Evolutionary conservation across 2,797 vertebrate species (phyloP), one percentile per base, ranked within the genome.

Genomic region (Parambassis ranga): DNA sequence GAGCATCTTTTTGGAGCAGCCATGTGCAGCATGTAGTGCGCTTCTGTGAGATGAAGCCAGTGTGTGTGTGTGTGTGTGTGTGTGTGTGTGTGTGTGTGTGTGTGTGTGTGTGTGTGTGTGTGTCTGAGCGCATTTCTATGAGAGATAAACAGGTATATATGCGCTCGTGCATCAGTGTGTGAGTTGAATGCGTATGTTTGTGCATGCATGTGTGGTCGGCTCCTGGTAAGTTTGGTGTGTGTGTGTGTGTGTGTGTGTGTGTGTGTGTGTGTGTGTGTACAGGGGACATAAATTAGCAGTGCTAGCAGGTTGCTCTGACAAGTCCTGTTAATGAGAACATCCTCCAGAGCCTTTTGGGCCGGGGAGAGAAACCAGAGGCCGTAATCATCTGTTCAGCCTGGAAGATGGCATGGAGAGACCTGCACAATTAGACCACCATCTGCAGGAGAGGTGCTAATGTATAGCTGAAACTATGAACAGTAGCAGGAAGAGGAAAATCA

Each of bases 321-420:
- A 89, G 89, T 92, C 86, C 83, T 82, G 91, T 93, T 94, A 94
- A 94, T 94, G 94, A 92, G 92, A 91, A 92, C 91, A 82, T 92
- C 92, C 88, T 90, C 91, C 77, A 43, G 88, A 92, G 92, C 65
- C 81, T 84, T 87, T 80, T 77, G 81, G 79, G 59, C 73, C 36
- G 15, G 11, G 26, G 66, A 87, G 77, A 71, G 72, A 87, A 93
- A 93, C 89, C 90, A 92, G 91, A 89, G 89, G 74, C 66, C 68
- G 58, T 61, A 87, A 89, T 94, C 93, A 92, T 94, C 92, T 95
- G 93, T 88, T 93, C 93, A 82, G 88, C 85, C 84, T 85, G 89
- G 58, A 90, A 77, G 88, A 93, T 81, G 84, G 75, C 43, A 32
- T 49, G 68, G 53, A 62, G 59, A 91, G 87, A 86, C 79, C 81